Evolutionary conservation across 2,888 invertebrate species (phyloP).

Genomic region (Machimus atricapillus): DNA sequence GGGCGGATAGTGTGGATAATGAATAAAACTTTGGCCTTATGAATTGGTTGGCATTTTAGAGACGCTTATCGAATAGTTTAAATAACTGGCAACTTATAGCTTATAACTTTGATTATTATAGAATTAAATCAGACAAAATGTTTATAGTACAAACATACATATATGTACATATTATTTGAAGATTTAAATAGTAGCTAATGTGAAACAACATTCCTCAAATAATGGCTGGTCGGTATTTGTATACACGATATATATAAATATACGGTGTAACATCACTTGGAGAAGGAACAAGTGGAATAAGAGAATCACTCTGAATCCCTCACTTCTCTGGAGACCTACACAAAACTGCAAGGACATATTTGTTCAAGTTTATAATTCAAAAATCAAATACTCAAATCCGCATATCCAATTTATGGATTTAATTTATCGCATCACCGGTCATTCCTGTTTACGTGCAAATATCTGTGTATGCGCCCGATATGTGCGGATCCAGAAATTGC

Average conservation of each 20-base stretch:
- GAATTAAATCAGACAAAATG: too few species aligned
- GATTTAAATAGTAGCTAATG: not conserved
- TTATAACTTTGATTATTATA: too few species aligned
- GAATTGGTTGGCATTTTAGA: too few species aligned
- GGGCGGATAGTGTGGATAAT: too few species aligned
- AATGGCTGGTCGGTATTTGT: too few species aligned
- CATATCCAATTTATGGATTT: slow-evolving; percentile 30
- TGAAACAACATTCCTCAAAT: not conserved
- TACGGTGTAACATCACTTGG: not conserved
- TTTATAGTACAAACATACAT: too few species aligned
- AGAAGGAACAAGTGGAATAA: not conserved
- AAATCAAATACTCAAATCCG: slow-evolving; percentile 28
- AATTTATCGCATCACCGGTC: slow-evolving; percentile 35
- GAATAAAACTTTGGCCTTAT: too few species aligned
- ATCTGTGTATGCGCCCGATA: not conserved
- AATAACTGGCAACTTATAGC: too few species aligned
- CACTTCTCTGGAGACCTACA: not conserved
- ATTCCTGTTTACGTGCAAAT: slow-evolving; percentile 11
- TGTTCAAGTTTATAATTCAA: slow-evolving; percentile 22
- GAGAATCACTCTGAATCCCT: not conserved
- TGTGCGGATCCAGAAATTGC: not conserved
- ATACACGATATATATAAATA: not conserved
- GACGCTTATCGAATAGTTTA: too few species aligned
- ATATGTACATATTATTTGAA: too few species aligned
- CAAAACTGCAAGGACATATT: not conserved